Conservation (phyloP, 2,888 invertebrate genomes). For the Cheilosia variabilis region DNA sequence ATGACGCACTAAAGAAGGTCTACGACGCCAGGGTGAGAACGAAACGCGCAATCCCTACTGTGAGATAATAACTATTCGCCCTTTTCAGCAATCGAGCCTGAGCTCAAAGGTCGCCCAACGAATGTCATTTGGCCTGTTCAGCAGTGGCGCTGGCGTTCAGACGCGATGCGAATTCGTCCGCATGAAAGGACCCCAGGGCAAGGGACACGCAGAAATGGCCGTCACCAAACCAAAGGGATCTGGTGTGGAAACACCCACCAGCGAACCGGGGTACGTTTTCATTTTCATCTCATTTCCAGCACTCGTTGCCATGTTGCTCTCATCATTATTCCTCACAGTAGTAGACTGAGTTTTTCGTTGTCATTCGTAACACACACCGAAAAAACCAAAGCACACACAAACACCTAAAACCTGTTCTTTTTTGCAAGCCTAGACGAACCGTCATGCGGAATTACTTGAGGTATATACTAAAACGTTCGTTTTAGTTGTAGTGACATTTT, state of each 20-base stretch:
- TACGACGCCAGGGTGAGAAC: conserved; percentile 95
- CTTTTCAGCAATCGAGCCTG: conserved; percentile 92
- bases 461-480: conserved; percentile 26
- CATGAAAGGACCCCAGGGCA: conserved; percentile 98
- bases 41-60: neutral
- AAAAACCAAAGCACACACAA: conserved; percentile 9
- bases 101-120: conserved; percentile 97
- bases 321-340: conserved; percentile 2
- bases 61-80: conserved; percentile 17
- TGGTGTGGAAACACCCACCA: conserved; percentile 97
- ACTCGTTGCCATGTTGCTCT: neutral
- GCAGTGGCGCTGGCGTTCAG: conserved; percentile 89
- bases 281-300: too few relatives aligned
- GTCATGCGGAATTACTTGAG: conserved; percentile 68
- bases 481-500: conserved; percentile 29
- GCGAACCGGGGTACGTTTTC: conserved; percentile 89
- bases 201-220: conserved; percentile 99
- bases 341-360: neutral
- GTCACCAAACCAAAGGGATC: conserved; percentile 96
- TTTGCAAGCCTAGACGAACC: conserved; percentile 62
- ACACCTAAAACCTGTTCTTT: conserved; percentile 36
- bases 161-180: conserved; percentile 97
- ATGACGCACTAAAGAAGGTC: conserved; percentile 98
- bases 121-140: conserved; percentile 96
- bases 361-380: conserved; percentile 5